phyloP scores from a whole-genome alignment of 2,888 invertebrate genomes.

The Thyatira batis region DNA sequence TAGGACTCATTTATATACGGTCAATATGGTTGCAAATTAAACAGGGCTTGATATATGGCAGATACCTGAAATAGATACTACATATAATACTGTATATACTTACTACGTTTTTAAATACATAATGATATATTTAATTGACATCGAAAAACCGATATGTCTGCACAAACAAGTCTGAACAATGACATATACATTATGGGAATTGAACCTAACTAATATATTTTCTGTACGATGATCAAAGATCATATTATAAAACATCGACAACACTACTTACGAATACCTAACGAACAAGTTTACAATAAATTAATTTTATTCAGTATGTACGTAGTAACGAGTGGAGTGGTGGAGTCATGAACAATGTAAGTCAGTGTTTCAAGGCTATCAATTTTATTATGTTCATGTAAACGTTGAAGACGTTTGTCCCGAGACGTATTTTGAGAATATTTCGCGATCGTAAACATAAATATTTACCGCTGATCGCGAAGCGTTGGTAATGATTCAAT shows the following conservation, averaged over 20 bases:
- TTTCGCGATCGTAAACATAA: conserved; percentile 43
- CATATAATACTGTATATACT: no score
- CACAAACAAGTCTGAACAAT: no score
- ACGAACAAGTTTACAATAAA: not conserved
- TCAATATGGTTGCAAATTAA: no score
- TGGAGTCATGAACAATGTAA: not conserved
- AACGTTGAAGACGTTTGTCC: conserved; percentile 8
- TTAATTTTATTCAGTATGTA: conserved; percentile 1
- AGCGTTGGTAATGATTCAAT: conserved; percentile 25
- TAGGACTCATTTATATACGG: no score
- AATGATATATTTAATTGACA: no score
- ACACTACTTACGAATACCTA: not conserved
- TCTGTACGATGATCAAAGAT: no score
- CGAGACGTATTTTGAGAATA: conserved; percentile 19
- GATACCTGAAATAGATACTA: no score
- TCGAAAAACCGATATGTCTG: no score
- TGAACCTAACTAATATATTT: no score
- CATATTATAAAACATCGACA: not conserved
- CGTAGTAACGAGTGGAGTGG: not conserved
- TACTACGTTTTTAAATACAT: no score
- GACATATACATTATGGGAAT: no score
- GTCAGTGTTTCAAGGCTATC: conserved; percentile 3
- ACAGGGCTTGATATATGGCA: no score
- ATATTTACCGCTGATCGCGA: conserved; percentile 45
- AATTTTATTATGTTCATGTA: not conserved